A percentile compares a stretch with the other conserved stretches of the same genome.
phyloP scores from a whole-genome alignment of 2,797 vertebrate species.

The Sebastiscus albofasciatus region DNA sequence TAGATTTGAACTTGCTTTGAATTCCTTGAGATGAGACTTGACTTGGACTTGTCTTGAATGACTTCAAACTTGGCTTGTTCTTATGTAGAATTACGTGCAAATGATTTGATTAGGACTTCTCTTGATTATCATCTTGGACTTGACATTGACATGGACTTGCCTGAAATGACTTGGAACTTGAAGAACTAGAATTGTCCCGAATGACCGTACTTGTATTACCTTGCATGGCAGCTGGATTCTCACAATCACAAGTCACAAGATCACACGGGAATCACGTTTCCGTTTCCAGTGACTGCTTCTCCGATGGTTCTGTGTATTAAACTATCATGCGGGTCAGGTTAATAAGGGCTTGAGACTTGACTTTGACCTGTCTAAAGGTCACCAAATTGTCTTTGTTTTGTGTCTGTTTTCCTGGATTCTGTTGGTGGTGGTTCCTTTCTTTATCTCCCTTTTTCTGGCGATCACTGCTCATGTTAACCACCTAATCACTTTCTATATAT shows the following conservation, averaged over 20 bases:
- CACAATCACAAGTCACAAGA: no score
- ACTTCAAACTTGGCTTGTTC: neutral
- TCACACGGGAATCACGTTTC: no score
- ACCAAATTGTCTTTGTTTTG: no score
- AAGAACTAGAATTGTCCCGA: neutral
- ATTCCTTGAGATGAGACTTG: neutral
- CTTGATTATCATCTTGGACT: neutral
- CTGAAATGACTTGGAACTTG: neutral
- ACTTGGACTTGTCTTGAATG: neutral
- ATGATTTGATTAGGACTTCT: neutral
- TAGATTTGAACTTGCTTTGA: neutral
- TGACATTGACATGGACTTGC: neutral
- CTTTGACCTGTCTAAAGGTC: neutral
- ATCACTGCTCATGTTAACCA: neutral
- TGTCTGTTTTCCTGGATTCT: neutral
- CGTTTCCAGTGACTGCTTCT: no score
- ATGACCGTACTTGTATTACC: neutral
- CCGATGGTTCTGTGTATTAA: no score
- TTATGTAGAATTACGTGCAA: neutral
- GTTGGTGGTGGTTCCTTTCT: neutral
- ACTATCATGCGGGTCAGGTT: no score
- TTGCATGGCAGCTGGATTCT: no score
- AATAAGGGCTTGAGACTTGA: neutral
- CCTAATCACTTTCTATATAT: neutral
- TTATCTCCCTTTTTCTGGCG: neutral